Evolutionary conservation across 1,140 invertebrate species (phyloP), one percentile per base, ranked within the genome.

Genomic region (Pararge aegeria): DNA sequence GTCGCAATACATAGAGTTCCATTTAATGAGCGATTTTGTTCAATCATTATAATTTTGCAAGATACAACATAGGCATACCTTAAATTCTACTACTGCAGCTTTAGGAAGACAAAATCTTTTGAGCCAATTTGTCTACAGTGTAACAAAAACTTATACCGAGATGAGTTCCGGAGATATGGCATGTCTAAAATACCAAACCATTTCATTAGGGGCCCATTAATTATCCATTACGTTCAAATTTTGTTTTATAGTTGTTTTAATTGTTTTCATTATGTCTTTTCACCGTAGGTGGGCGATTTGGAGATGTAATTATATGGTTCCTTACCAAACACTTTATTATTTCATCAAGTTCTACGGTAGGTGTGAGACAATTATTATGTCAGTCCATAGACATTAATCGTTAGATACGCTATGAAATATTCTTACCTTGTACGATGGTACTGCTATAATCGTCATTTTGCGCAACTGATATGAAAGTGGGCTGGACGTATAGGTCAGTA

Each of bases 261-360:
- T 56, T 56, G 55, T 56, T 56, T 56, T 46, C 55, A 56, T 56
- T 56, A 56, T 56, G 30, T 15, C 46, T 48, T 56, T 44, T 34
- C 55, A 48, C 55, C 34, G 42, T 40, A 20, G 42, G 44, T 34
- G 30, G 18, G 27, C 55, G 19, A 49, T 42, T 48, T 48, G 29
- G 40, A 48, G 55, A 37, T 37, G 42, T 56, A 56, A 56, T 56
- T 56, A 56, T 56, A 56, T 24, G 55, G 27, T 21, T 48, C 12
- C 44, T 30, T 56, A 46, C n/a, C 55, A 56, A 40, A 56, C 44
- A 56, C 42, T 42, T 55, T 55, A 34, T 55, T 55, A 46, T 56
- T 48, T 56, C 55, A 48, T 56, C 44, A 49, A 15, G 16, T 49
- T 34, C 3, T 29, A 27, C 37, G 44, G 42, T 49, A 49, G 20